Percentiles rank a stretch among this genome's conserved stretches.
Evolutionary conservation across 2,888 invertebrate genomes (phyloP).

Genomic region (Erebia epiphron): DNA sequence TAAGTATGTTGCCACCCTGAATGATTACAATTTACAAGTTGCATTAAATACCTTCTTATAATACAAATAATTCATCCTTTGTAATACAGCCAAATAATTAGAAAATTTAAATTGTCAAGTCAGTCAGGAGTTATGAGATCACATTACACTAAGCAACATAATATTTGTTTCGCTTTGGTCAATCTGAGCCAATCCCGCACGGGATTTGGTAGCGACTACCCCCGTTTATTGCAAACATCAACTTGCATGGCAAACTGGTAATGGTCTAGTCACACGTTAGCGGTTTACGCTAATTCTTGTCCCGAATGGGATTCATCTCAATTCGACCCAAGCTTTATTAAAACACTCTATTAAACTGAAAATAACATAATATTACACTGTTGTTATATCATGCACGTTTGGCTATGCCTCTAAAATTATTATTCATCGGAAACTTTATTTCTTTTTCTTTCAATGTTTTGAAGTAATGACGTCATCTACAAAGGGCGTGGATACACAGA

Average conservation of each 20-base stretch:
- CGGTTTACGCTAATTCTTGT: background rate
- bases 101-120: slow-evolving; percentile 48
- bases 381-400: slow-evolving; percentile 36
- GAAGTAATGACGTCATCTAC: background rate
- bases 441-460: slow-evolving; percentile 30
- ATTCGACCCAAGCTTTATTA: slow-evolving; percentile 8
- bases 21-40: slow-evolving; percentile 44
- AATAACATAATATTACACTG: slow-evolving; percentile 28
- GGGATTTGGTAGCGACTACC: background rate
- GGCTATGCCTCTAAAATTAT: slow-evolving; percentile 53
- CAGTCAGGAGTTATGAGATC: slow-evolving; percentile 72
- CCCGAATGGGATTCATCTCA: background rate
- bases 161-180: slow-evolving; percentile 9
- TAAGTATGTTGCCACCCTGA: background rate
- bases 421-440: slow-evolving; percentile 44
- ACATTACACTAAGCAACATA: slow-evolving; percentile 48
- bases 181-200: background rate
- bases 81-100: slow-evolving; percentile 39
- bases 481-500: background rate
- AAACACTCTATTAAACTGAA: slow-evolving; percentile 31
- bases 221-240: background rate
- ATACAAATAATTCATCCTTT: slow-evolving; percentile 37
- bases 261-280: background rate
- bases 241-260: background rate
- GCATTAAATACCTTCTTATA: slow-evolving; percentile 47